Base-by-base conservation (phyloP, 2,113 vertebrate species). In the Solea senegalensis region DNA sequence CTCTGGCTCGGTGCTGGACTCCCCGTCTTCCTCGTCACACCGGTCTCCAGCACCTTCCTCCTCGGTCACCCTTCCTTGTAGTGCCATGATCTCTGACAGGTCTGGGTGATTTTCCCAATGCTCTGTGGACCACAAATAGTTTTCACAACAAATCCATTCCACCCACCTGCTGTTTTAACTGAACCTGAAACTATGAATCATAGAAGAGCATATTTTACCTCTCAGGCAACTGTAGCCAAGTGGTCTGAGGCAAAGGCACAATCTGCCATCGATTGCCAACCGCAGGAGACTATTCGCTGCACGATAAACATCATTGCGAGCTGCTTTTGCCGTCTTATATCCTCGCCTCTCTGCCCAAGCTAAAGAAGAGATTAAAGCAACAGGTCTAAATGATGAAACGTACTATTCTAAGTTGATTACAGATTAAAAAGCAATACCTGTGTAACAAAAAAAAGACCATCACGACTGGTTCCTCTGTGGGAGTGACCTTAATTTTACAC, bases 341-440 rank as follows among this genome's bases (percentile, higher is more conserved):
- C 96, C 95, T 61, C 96, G 92, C 46, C 94, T 95, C 74, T 97
- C 95, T 0, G 97, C 97, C 97, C 97, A 98, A 1, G 96, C 96
- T 95, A 67, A 53, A 72, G 16, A 61, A 45, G 45, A 34, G 34
- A 34, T 34, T 34, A 34, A 34, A 34, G 34, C 34, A 34, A 34
- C 34, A 34, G 21, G 21, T 21, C 21, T 21, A 21, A 21, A 21
- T 21, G 21, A 21, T 1, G 21, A 21, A 21, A 21, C 21, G 1
- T 21, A 21, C 1, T 21, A 21, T 21, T 21, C 21, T 21, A 21
- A 21, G 1, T 21, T 21, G 21, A 21, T 21, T 21, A 21, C 21
- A 21, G 21, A 21, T 21, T 21, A 21, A 1, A 21, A 21, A 21
- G 21, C 21, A 21, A 21, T n/a, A n/a, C 21, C 21, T 21, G 1